Base-by-base conservation (phyloP, 92 coral and sea anemone genomes). In the Zoanthus gigantus region DNA sequence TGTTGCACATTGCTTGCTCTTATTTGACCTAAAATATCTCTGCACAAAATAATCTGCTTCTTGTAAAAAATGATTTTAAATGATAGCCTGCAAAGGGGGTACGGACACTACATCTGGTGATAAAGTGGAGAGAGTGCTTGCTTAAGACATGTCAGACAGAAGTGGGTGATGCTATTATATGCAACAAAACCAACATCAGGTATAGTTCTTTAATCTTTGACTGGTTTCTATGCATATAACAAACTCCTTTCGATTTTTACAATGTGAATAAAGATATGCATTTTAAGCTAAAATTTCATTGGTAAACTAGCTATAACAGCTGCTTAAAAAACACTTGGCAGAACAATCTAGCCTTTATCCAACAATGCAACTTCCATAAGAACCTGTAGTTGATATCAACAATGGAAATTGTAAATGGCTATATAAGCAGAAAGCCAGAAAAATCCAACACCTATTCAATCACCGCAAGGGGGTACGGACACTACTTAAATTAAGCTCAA, bases 291-390 rank as follows among this genome's bases (percentile, higher is more conserved):
- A 67, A 67, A 18, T 18, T 67, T 67, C 72, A 67, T 67, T 67
- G 72, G 72, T 67, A 67, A 67, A 67, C 72, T 67, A 67, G 72
- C 72, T 67, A 18, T 67, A 67, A 67, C 32, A 67, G 34, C 72
- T 67, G 42, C 72, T 67, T 67, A 67, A 67, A 65, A 67, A 67
- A n/a, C 72, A 67, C 72, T 67, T 67, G 72, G 72, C 72, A 67
- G 72, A 67, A 67, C 72, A 67, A 67, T 28, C 42, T 67, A 67
- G 31, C 72, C 72, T 67, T 67, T 69, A 69, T 17, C 66, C 30
- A 61, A 61, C 68, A 17, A 61, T 6, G 31, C 29, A 17, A 11
- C 5, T 58, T 11, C 18, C 65, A 53, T 57, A 57, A 57, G 17
- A 57, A 57, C 65, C 65, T 57, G n/a, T n/a, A 57, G 17, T 57